phyloP scores from a whole-genome alignment of 2,888 invertebrate genomes.

The Drosophila picticornis region DNA sequence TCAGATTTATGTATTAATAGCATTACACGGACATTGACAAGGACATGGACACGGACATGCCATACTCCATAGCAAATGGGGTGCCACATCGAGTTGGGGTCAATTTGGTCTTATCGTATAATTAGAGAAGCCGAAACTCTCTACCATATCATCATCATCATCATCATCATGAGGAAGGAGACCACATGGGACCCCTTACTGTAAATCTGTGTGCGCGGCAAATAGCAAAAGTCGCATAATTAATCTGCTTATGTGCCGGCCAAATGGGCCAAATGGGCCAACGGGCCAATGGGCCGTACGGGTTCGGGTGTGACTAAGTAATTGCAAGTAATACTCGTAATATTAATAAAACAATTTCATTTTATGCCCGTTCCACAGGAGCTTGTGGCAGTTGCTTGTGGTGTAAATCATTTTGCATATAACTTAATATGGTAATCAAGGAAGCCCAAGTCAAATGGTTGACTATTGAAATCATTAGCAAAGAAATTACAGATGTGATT shows the following conservation, averaged over 20 bases:
- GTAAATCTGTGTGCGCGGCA: conserved; percentile 62
- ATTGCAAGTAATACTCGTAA: conserved; percentile 70
- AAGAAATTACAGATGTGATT: not conserved
- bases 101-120: conserved; percentile 79
- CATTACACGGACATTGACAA: conserved; percentile 49
- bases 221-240: conserved; percentile 77
- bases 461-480: not conserved
- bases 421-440: conserved; percentile 7
- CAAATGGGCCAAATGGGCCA: conserved; percentile 44
- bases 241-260: conserved; percentile 75
- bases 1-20: conserved; percentile 81
- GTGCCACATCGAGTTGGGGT: conserved; percentile 51
- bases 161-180: conserved; percentile 26
- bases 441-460: conserved; percentile 8
- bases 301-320: conserved; percentile 71
- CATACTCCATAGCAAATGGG: conserved; percentile 13
- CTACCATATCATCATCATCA: not conserved
- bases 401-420: conserved; percentile 56
- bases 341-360: conserved; percentile 72
- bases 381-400: conserved; percentile 51
- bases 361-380: conserved; percentile 46
- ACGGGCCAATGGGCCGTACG: not conserved
- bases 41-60: not conserved
- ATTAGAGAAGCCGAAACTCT: conserved; percentile 57
- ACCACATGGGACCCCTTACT: conserved; percentile 56